phyloP scores from a whole-genome alignment of 1,140 invertebrate species.

The Forficula auricularia region DNA sequence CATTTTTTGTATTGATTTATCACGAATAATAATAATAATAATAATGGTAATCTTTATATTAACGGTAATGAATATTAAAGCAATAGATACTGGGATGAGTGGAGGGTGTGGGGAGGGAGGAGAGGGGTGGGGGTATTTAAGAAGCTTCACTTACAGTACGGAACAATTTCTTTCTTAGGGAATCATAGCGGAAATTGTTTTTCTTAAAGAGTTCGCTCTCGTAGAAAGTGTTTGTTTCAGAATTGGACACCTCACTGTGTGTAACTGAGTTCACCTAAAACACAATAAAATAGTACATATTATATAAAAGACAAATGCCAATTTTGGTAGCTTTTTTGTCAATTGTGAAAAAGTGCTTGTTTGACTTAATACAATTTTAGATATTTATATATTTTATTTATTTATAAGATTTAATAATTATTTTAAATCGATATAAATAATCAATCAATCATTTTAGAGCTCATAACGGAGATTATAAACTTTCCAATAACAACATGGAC shows the following conservation, averaged over 20 bases:
- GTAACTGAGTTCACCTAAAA: slow-evolving; percentile 47
- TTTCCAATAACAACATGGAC: too few species aligned
- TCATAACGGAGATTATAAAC: too few species aligned
- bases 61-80: too few species aligned
- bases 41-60: too few species aligned
- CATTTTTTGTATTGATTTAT: too few species aligned
- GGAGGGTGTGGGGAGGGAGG: too few species aligned
- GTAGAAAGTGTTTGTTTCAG: slow-evolving; percentile 79
- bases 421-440: too few species aligned
- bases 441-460: too few species aligned
- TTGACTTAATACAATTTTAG: neutral
- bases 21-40: too few species aligned
- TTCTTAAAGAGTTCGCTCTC: slow-evolving; percentile 75
- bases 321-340: neutral
- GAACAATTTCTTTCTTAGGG: slow-evolving; percentile 65
- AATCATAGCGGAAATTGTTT: slow-evolving; percentile 80
- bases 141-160: slow-evolving; percentile 47
- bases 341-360: neutral
- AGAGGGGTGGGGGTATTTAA: too few species aligned
- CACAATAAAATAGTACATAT: slow-evolving; percentile 11
- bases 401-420: too few species aligned
- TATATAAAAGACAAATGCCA: neutral
- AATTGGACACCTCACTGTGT: slow-evolving; percentile 61
- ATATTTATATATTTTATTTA: neutral
- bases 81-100: too few species aligned